Evolutionary conservation across 2,113 vertebrate species (phyloP).

Genomic region (Toxotes chatareus): DNA sequence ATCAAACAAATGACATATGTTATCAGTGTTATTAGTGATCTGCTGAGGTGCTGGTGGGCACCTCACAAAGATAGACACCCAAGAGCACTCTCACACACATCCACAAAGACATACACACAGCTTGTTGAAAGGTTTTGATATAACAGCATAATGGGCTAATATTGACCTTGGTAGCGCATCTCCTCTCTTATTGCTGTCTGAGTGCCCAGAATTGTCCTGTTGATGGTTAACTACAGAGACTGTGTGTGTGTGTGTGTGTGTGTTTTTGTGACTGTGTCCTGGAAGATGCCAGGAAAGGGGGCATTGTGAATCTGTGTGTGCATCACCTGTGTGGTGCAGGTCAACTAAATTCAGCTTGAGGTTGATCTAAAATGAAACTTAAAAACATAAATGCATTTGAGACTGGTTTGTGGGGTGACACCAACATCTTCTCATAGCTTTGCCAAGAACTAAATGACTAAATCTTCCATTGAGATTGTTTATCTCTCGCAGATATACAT

Average conservation of each 20-base stretch:
- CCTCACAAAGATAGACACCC: background rate
- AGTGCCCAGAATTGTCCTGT: slow-evolving; percentile 34
- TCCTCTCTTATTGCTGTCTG: slow-evolving; percentile 41
- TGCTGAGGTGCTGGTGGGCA: no score
- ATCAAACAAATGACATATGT: background rate
- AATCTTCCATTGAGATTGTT: background rate
- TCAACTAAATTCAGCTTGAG: background rate
- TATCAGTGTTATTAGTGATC: background rate
- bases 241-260: slow-evolving; percentile 9
- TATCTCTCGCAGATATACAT: background rate
- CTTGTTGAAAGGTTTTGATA: slow-evolving; percentile 54
- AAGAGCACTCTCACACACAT: background rate
- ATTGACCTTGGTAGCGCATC: slow-evolving; percentile 66
- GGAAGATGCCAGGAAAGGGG: background rate
- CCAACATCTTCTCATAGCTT: background rate
- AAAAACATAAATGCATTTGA: background rate
- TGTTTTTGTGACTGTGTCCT: background rate
- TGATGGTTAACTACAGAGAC: slow-evolving; percentile 68
- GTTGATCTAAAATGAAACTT: background rate
- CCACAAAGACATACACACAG: slow-evolving; percentile 12
- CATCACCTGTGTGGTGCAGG: background rate
- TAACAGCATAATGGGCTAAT: slow-evolving; percentile 75
- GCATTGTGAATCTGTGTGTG: background rate
- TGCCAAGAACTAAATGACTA: background rate
- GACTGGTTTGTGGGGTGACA: background rate